Base-by-base conservation (phyloP, 2,113 vertebrate species). In the Ageneiosus marmoratus region DNA sequence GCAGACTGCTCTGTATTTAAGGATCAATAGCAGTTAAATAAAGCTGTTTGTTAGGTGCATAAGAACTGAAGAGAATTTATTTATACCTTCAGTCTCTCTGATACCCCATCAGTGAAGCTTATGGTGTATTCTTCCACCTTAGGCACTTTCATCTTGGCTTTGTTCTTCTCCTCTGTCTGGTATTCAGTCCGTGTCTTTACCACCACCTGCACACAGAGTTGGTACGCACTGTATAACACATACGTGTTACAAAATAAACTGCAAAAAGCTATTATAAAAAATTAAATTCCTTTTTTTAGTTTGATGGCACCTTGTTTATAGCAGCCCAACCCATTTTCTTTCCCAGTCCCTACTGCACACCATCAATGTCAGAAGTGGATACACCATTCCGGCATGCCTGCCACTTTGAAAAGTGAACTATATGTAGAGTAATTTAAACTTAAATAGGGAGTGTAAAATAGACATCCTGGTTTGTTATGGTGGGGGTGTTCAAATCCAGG, bases 41-140 rank as follows among this genome's bases (percentile, higher is more conserved):
- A 20, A 29, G 16, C 12, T 27, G 10, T 29, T 67, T 53, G 22
- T 77, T 41, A 27, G 56, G 58, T 83, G 32, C 29, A 55, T 22
- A n/a, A 10, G 12, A 37, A 60, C 6, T 75, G 55, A 22, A 56
- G n/a, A 73, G 5, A 37, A 58, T 37, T 32, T 11, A 78, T 18
- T 24, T 92, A 91, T 94, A 96, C 95, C 96, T 96, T 97, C 86
- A 96, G 94, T 90, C 95, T 95, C 92, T 96, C 95, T 86, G 95
- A 95, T 83, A 97, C 94, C 20, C 96, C 95, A 87, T 96, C 95
- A 79, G 94, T 97, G 85, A 98, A 95, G 95, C 97, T 99, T 94
- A 99, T 97, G 94, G 97, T 98, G 93, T 99, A 98, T 90, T 99
- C 98, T 73, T 98, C 98, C 86, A 98, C 97, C 94, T 98, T 99